Percentiles rank a stretch among this genome's conserved stretches.
Evolutionary conservation across 2,113 vertebrate genomes (phyloP).

Genomic region (Nanorana parkeri): DNA sequence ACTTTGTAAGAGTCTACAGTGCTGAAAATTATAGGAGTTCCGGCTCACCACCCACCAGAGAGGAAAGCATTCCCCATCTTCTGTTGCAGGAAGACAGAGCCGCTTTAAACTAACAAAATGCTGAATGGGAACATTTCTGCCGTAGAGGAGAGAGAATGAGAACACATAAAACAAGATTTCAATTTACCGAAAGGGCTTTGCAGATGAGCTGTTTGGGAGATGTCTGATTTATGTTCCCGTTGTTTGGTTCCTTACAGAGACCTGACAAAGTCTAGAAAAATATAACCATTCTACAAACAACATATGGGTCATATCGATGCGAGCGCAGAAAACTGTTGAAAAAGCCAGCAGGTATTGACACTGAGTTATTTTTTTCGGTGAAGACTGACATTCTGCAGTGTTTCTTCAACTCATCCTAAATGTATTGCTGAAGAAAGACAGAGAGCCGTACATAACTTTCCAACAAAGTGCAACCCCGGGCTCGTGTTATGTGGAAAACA

Average conservation of each 20-base stretch:
- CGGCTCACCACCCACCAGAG: no score
- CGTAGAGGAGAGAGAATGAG: not conserved
- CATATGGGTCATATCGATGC: constrained; percentile 40
- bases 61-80: no score
- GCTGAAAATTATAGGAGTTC: no score
- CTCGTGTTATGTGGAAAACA: no score
- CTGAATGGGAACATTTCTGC: no score
- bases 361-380: constrained; percentile 35
- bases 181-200: constrained; percentile 22
- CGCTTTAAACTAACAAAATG: no score
- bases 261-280: constrained; percentile 36
- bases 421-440: not conserved
- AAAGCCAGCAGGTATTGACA: constrained; percentile 33
- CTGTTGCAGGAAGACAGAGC: no score
- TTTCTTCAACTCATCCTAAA: not conserved
- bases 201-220: constrained; percentile 25
- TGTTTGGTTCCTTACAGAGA: constrained; percentile 22
- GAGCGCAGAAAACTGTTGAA: constrained; percentile 22
- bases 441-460: not conserved
- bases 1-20: no score
- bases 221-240: constrained; percentile 26
- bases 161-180: constrained; percentile 11
- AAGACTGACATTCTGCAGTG: constrained; percentile 22
- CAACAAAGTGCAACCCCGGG: not conserved
- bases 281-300: constrained; percentile 37